Evolutionary conservation across 2,888 invertebrate genomes (phyloP), one percentile per base, ranked within the genome.

Genomic region (Andrena fulva): DNA sequence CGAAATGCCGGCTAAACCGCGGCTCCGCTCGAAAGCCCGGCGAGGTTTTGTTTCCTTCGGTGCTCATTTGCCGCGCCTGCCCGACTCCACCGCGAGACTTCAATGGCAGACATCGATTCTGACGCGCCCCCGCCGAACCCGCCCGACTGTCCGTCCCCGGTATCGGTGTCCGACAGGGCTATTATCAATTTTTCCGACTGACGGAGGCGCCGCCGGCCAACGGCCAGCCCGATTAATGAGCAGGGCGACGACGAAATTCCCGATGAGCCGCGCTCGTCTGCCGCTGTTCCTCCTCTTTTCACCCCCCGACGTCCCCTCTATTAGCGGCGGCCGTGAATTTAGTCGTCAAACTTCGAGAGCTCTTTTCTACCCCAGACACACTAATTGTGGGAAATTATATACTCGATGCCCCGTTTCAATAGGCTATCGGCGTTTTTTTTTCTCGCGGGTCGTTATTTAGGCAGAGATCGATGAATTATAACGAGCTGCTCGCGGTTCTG

Each of bases 1-100:
- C 77, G 79, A 78, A 84, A 82, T 80, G 77, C 67, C 78, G 66
- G 68, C 83, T 76, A 85, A 85, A 80, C 80, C 82, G 77, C 80
- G 79, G 73, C 62, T 78, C 79, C 72, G 56, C 35, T 27, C 7
- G 52, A 31, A 73, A 71, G 12, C 69, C 24, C 50, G 35, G 35
- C 68, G 69, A 35, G 60, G 63, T 87, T 84, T 87, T 80, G 77
- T 79, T 69, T 77, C 67, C 68, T 50, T 5, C 31, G 50, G 12
- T 27, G 66, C 68, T 84, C 77, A 78, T 85, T 84, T 75, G 77
- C 79, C 60, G 24, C 78, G 42, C 63, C 73, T 67, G 29, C 48
- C 48, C 62, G 59, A 71, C 81, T 79, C 67, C 71, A 50, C 8
- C 56, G 5, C 62, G 6, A n/a, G 54, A 50, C 75, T 69, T 79